Evolutionary conservation across 1,140 invertebrate genomes (phyloP).

Genomic region (Lasaia peninsularis): DNA sequence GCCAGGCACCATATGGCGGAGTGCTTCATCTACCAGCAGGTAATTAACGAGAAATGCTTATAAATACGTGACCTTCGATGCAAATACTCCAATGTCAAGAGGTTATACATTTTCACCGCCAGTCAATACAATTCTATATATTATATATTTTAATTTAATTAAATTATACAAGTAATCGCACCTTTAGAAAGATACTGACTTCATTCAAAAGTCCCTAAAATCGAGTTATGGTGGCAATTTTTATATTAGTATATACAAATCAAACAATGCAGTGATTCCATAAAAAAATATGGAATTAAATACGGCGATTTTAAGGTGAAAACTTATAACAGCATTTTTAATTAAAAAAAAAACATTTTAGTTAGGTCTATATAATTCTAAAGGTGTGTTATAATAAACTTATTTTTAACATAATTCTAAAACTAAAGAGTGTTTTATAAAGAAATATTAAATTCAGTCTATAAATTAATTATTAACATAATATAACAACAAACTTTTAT

Average conservation of each 20-base stretch:
- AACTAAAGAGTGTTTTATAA: neutral
- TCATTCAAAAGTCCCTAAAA: no score
- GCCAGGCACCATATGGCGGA: conserved; percentile 48
- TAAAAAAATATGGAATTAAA: no score
- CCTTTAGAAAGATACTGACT: no score
- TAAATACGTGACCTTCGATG: neutral
- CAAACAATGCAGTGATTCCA: no score
- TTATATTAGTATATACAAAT: no score
- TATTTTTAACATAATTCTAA: neutral
- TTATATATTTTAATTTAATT: no score
- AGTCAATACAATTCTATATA: neutral
- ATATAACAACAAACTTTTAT: neutral
- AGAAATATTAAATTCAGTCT: neutral
- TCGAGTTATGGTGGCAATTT: no score
- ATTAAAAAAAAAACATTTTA: neutral
- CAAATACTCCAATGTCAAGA: neutral
- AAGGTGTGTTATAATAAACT: neutral
- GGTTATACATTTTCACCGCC: neutral
- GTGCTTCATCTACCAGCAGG: conserved; percentile 14
- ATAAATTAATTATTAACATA: neutral
- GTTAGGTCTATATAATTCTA: no score
- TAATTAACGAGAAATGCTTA: neutral
- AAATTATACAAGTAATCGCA: no score
- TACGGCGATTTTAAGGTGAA: no score
- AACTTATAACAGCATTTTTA: neutral